Base-by-base conservation (phyloP, 2,797 vertebrate species). In the Rhodeus uyekii region DNA sequence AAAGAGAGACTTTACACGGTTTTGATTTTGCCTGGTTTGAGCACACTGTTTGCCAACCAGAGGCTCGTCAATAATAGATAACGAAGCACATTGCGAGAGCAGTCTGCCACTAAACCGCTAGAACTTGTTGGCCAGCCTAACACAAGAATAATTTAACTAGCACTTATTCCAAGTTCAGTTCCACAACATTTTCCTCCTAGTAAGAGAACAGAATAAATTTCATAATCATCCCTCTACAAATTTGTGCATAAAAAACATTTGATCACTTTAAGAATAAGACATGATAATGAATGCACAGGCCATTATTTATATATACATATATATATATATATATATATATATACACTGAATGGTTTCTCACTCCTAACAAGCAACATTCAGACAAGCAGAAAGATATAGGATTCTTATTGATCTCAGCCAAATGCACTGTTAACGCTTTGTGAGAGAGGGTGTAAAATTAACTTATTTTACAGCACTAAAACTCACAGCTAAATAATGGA, bases 381-480 rank as follows among this genome's bases (percentile, higher is more conserved):
- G 82, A 85, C 82, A 81, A 77, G 79, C 80, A 79, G 80, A 86
- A 80, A 86, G 86, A 87, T 87, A 86, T 87, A 89, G 81, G 88
- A 87, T 76, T 91, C 86, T 86, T 92, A 94, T 94, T 92, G 90
- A 94, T 94, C 87, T 69, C 86, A 84, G 55, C 86, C 89, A 92
- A 92, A 93, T 90, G 91, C 91, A 91, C 90, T 88, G 86, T 83
- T 90, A 77, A 90, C 90, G 91, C 89, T 89, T 92, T 92, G 78
- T 86, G 87, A 88, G 87, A 81, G 83, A 77, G 71, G 10, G 69
- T 46, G 58, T 82, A 81, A 87, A 86, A 87, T 88, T 64, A 81
- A 85, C 83, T 84, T 87, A 79, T 87, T 88, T 72, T 75, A 63
- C 64, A 83, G 73, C 83, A 78, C 84, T 84, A 75, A 84, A 83